Percentiles rank a stretch among this genome's conserved stretches.
phyloP scores from a whole-genome alignment of 2,888 invertebrate genomes.

The Folsomia manolachei region DNA sequence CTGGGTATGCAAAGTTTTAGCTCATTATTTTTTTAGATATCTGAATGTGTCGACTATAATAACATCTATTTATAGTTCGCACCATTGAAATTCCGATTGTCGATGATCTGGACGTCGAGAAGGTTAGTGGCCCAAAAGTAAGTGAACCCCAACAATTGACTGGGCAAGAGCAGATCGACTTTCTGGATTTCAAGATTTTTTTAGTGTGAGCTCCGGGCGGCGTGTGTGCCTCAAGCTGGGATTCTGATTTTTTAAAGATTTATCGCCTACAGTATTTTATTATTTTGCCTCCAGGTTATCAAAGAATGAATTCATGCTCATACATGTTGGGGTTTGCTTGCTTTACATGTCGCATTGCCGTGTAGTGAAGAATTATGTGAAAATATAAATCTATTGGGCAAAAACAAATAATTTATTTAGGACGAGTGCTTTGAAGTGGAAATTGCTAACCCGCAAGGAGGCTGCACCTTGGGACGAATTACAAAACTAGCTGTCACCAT shows the following conservation, averaged over 20 bases:
- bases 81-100: slow-evolving; percentile 59
- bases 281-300: background rate
- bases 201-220: background rate
- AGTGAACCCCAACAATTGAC: background rate
- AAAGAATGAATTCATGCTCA: background rate
- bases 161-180: background rate
- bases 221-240: background rate
- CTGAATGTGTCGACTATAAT: slow-evolving; percentile 52
- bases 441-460: slow-evolving; percentile 55
- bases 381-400: background rate
- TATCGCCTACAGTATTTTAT: background rate
- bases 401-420: slow-evolving; percentile 50
- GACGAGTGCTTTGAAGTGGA: slow-evolving; percentile 63
- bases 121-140: background rate
- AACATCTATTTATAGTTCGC: too few species aligned
- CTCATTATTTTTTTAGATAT: background rate
- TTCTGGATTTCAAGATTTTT: too few species aligned
- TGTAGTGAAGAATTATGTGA: background rate
- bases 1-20: too few species aligned
- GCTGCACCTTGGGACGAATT: slow-evolving; percentile 57
- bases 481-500: slow-evolving; percentile 58
- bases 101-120: slow-evolving; percentile 61
- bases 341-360: background rate
- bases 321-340: background rate
- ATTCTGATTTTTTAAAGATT: too few species aligned